phyloP scores from a whole-genome alignment of 2,113 vertebrate species.

The Tragelaphus imberbis region DNA sequence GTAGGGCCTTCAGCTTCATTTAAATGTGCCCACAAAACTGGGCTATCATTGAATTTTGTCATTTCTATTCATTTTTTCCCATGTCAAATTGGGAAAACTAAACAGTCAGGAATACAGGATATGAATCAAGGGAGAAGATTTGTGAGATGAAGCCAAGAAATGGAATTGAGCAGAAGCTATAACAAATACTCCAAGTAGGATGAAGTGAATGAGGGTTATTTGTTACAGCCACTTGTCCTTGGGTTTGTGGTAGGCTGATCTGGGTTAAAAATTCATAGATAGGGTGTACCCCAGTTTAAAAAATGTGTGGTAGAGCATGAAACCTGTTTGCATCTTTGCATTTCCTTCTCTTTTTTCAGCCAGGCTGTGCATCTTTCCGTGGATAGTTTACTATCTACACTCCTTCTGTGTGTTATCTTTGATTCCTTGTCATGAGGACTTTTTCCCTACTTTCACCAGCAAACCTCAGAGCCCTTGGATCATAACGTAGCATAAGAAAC shows the following conservation, averaged over 20 bases:
- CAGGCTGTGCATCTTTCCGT: not conserved
- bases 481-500: not conserved
- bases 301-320: not conserved
- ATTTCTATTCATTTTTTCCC: not conserved
- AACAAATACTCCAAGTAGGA: not conserved
- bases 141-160: not conserved
- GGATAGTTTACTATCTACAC: not conserved
- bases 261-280: not conserved
- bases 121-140: not conserved
- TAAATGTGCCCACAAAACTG: not conserved
- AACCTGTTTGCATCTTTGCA: not conserved
- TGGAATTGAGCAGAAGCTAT: not conserved
- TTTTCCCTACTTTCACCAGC: not conserved
- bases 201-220: not conserved
- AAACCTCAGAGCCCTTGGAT: not conserved
- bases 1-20: not conserved
- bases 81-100: not conserved
- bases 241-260: not conserved
- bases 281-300: not conserved
- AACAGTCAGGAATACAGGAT: not conserved
- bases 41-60: not conserved
- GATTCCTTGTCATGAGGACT: not conserved
- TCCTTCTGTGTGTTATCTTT: not conserved
- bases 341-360: not conserved
- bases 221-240: not conserved